Percentiles rank a stretch among this genome's conserved stretches.
phyloP scores from a whole-genome alignment of 2,113 vertebrate genomes.

The Garra rufa region DNA sequence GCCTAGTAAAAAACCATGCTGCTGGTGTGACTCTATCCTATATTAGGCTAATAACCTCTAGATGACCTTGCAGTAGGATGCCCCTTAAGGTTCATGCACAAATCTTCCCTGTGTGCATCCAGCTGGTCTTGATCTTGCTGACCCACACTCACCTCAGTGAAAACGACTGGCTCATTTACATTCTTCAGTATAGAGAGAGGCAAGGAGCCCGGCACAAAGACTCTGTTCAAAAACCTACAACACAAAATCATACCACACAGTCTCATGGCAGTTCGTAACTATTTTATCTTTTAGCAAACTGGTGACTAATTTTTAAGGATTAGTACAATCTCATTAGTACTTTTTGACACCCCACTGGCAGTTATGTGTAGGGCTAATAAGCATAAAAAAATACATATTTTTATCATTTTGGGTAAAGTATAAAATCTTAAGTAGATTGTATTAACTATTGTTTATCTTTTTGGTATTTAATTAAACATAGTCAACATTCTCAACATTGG shows the following conservation, averaged over 20 bases:
- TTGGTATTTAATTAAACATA: too few relatives aligned
- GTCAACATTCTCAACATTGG: neutral
- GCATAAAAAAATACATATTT: too few relatives aligned
- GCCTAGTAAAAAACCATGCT: conserved; percentile 26
- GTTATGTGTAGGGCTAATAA: too few relatives aligned
- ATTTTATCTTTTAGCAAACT: neutral
- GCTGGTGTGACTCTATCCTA: conserved; percentile 37
- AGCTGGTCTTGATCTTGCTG: conserved; percentile 10
- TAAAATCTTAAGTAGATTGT: too few relatives aligned
- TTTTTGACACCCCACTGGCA: too few relatives aligned
- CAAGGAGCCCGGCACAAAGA: neutral
- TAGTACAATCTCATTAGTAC: too few relatives aligned
- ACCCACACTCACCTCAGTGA: conserved; percentile 19
- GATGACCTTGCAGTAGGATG: conserved; percentile 56
- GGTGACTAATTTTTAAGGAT: neutral
- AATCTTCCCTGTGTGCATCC: conserved; percentile 21
- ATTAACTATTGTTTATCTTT: too few relatives aligned
- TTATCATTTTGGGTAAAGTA: too few relatives aligned
- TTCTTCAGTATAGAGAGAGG: neutral
- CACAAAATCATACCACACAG: neutral
- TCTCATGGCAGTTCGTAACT: neutral
- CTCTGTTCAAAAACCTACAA: neutral
- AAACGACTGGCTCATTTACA: neutral
- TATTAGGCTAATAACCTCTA: conserved; percentile 50
- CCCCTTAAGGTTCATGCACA: conserved; percentile 35